phyloP scores from a whole-genome alignment of 35 echinoderm and acorn worm species.

The Eucidaris tribuloides region DNA sequence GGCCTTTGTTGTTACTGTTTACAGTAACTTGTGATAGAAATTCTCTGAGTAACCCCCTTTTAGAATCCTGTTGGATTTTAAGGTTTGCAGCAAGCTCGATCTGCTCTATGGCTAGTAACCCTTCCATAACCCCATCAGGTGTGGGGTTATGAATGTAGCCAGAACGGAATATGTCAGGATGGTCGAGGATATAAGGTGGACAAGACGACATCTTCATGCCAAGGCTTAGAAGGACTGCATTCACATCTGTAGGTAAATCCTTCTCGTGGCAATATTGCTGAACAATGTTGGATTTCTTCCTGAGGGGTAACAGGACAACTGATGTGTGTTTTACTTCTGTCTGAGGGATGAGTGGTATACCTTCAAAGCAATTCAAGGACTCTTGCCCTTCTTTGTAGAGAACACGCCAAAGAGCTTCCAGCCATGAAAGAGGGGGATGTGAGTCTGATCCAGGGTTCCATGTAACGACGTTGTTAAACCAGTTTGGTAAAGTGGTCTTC shows the following conservation, averaged over 20 bases:
- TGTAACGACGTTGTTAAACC: neutral
- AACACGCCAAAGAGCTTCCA: slow-evolving; percentile 12
- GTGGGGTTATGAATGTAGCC: neutral
- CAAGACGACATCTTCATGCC: neutral
- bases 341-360: slow-evolving; percentile 12
- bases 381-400: neutral
- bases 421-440: neutral
- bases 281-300: neutral
- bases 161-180: neutral
- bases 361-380: neutral
- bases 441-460: neutral
- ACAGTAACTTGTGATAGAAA: neutral
- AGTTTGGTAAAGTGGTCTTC: neutral
- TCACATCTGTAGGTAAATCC: neutral
- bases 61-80: too few relatives aligned
- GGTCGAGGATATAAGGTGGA: neutral
- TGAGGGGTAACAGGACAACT: neutral
- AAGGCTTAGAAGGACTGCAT: neutral
- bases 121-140: neutral
- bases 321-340: neutral
- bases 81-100: neutral
- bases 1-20: too few relatives aligned
- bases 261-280: neutral
- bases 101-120: neutral
- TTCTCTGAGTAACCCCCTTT: too few relatives aligned